Base-by-base conservation (phyloP, 2,797 vertebrate genomes). In the Manis javanica region DNA sequence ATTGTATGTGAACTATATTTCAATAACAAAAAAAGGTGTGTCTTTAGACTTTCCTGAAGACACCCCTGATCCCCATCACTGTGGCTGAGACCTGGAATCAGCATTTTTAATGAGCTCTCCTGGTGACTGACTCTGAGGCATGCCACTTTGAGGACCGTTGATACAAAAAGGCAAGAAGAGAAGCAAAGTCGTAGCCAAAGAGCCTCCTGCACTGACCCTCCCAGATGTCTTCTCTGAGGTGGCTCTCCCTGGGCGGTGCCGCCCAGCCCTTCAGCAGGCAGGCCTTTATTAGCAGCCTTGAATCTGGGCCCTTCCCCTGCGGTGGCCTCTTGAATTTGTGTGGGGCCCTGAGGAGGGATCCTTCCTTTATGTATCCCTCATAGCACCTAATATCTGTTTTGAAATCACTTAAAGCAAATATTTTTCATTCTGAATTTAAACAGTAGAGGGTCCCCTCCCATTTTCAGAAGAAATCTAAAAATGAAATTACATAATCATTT, bases 401-500 rank as follows among this genome's bases (percentile, higher is more conserved):
- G 71, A 94, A 93, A 83, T 86, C 69, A 90, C 77, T 89, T 93
- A 85, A 39, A 68, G 81, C 42, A 84, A 95, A 75, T 16, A 83
- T 46, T 86, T 13, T 39, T 57, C 14, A 26, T 59, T 53, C 87
- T 86, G 92, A 86, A 68, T 92, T 85, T 81, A 39, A 68, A 71
- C 29, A 79, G 71, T 64, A 83, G 77, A 16, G 51, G 12, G 21
- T 61, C 61, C 69, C 61, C 71, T 39, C 29, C 87, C 75, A 64
- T 82, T 86, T 91, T 75, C 57, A 88, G 57, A 74, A 95, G 84
- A 66, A 53, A 61, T 95, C 77, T 75, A 49, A 88, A 97, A 86
- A 82, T 29, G 57, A 94, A 95, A 86, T 95, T 90, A 86, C 34
- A n/a, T 46, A 92, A 84, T 94, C 66, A n/a, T 55, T 95, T 81